Evolutionary conservation across 2,888 invertebrate genomes (phyloP), one percentile per base, ranked within the genome.

Genomic region (Epinotia nisella): DNA sequence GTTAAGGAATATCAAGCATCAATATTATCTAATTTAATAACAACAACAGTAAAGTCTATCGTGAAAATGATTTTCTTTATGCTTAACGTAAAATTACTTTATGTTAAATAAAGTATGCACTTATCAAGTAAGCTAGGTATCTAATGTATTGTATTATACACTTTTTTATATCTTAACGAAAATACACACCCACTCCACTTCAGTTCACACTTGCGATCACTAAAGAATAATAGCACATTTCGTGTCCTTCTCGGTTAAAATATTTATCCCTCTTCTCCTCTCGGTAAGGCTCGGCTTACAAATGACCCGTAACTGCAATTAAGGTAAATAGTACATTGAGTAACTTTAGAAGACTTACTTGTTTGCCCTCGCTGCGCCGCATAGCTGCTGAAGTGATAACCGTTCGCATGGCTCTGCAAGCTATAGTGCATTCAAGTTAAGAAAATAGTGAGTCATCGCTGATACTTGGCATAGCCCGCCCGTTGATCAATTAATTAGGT

Each of bases 1-100:
- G 35, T 35, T 35, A 35, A 35, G 35, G 35, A 35, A 35, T 35
- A 9, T 35, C 35, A 35, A 35, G 35, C 35, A 35, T 35, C 1
- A 35, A 35, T 9, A 35, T 5, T 35, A 35, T 35, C 9, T 35
- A 35, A 35, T 35, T 35, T 9, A 49, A 62, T 62, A 62, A 62
- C 29, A 49, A 49, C 49, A 66, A 35, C 35, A 35, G 9, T 35
- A 35, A 35, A 66, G 41, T 41, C 41, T 56, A 66, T 66, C 55
- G 66, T 66, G 21, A 66, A 66, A 65, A 66, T 66, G n/a, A 56
- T 56, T 41, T 19, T 56, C 21, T 41, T 65, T 56, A 66, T 41
- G 41, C 41, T 41, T 56, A 66, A 49, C 13, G 13, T 66, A 56
- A 53, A 51, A 64, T 17, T 35, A 64, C 51, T 53, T n/a, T 51